phyloP scores from a whole-genome alignment of 2,888 invertebrate species.

The Dorcus parallelipipedus region DNA sequence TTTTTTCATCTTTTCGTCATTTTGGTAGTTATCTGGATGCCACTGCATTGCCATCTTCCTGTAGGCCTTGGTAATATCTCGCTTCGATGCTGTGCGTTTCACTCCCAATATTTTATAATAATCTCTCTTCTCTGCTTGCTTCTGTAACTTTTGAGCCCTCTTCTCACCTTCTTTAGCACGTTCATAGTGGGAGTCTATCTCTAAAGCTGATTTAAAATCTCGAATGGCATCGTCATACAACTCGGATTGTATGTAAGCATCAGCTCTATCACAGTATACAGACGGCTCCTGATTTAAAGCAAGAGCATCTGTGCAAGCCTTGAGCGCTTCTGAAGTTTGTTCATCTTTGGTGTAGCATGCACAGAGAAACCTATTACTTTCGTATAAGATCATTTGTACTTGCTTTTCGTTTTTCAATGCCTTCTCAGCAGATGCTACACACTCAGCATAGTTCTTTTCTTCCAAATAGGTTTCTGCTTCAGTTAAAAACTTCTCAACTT shows the following conservation, averaged over 20 bases:
- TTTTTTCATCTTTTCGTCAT: conserved; percentile 82
- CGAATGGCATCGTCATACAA: conserved; percentile 90
- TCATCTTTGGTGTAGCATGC: conserved; percentile 73
- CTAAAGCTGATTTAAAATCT: conserved; percentile 82
- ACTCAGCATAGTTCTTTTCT: conserved; percentile 62
- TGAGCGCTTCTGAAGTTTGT: conserved; percentile 68
- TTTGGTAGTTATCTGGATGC: conserved; percentile 95
- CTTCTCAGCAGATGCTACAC: conserved; percentile 65
- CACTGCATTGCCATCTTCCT: conserved; percentile 95
- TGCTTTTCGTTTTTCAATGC: conserved; percentile 68
- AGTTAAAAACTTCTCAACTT: conserved; percentile 78
- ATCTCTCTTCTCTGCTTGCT: conserved; percentile 88
- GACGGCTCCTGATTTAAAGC: conserved; percentile 71
- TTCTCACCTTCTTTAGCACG: conserved; percentile 86
- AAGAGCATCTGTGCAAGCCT: conserved; percentile 76
- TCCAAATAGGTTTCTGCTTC: conserved; percentile 63
- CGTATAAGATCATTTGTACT: conserved; percentile 67
- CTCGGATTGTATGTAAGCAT: conserved; percentile 85
- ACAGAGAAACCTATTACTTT: conserved; percentile 77
- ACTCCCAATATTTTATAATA: conserved; percentile 97
- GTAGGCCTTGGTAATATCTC: conserved; percentile 93
- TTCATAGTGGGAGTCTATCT: conserved; percentile 73
- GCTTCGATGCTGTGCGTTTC: conserved; percentile 84
- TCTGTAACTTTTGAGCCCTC: conserved; percentile 86
- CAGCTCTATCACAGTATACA: conserved; percentile 85